phyloP scores from a whole-genome alignment of 2,797 vertebrate species.

The Varecia variegata region DNA sequence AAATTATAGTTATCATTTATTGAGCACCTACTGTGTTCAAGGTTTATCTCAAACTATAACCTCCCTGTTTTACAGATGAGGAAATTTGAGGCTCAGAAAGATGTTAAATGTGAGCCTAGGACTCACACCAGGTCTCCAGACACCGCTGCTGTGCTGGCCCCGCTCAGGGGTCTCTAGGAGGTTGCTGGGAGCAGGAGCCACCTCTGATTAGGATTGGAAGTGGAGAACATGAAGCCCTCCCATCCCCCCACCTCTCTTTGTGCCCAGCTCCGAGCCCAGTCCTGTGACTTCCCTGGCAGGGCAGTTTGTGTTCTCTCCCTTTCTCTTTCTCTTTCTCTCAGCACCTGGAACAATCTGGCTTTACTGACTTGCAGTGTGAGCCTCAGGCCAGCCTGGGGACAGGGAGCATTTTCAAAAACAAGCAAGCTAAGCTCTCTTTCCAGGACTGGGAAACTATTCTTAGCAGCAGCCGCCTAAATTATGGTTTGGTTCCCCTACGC shows the following conservation, averaged over 20 bases:
- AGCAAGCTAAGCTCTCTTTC: conserved; percentile 21
- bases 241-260: neutral
- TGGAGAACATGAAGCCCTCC: neutral
- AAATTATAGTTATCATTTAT: neutral
- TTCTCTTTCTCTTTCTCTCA: too few species aligned
- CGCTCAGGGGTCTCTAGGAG: neutral
- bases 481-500: neutral
- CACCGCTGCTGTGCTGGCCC: too few species aligned
- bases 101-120: neutral
- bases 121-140: neutral
- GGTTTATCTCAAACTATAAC: neutral
- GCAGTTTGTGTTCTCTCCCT: neutral
- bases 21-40: neutral
- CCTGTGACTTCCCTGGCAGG: neutral
- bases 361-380: neutral
- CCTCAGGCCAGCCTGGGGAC: neutral
- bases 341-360: neutral
- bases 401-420: neutral
- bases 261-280: neutral
- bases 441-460: conserved; percentile 52
- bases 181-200: neutral
- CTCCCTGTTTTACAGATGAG: neutral
- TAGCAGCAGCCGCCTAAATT: conserved; percentile 55
- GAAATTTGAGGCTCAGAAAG: neutral
- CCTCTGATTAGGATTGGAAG: neutral